Percentiles rank a stretch among this genome's conserved stretches.
phyloP scores from a whole-genome alignment of 2,888 invertebrate genomes.

The Cryptosula pallasiana region DNA sequence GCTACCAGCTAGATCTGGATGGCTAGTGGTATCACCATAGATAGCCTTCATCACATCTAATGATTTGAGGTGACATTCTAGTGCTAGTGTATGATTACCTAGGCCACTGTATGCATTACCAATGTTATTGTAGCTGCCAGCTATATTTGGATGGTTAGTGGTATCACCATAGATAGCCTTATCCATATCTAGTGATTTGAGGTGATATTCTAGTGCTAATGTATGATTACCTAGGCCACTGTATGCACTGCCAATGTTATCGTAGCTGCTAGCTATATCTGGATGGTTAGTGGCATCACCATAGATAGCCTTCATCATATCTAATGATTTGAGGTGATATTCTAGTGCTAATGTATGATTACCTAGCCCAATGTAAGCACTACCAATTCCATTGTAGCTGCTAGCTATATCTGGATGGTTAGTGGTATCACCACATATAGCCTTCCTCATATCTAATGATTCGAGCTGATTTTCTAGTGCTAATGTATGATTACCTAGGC shows the following conservation, averaged over 20 bases:
- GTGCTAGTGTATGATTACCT: neutral
- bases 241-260: neutral
- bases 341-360: neutral
- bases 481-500: too few relatives aligned
- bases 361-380: neutral
- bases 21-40: neutral
- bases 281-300: neutral
- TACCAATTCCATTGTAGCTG: neutral
- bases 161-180: neutral
- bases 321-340: neutral
- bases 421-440: too few relatives aligned
- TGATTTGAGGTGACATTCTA: neutral
- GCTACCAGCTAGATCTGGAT: neutral
- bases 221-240: neutral
- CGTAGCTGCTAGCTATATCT: neutral
- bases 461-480: too few relatives aligned
- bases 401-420: neutral
- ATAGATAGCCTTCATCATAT: neutral
- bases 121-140: constrained; percentile 5
- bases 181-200: neutral
- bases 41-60: neutral
- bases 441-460: too few relatives aligned
- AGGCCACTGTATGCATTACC: neutral
- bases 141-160: neutral
- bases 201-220: neutral